Base-by-base conservation (phyloP, 2,113 vertebrate species). In the Arenaria interpres region DNA sequence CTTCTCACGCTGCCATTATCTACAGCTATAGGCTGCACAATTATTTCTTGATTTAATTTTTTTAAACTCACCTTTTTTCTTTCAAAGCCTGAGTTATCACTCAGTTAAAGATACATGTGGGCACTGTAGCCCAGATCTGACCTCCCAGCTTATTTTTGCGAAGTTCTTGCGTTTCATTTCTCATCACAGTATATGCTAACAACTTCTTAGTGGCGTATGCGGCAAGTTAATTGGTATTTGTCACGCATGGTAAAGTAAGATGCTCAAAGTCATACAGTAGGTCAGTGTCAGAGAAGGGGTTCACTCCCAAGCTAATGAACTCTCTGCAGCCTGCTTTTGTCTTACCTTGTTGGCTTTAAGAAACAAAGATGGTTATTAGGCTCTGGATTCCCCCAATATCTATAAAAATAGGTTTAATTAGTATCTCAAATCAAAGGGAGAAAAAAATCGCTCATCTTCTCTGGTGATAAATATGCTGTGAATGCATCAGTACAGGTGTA, bases 41-140 rank as follows among this genome's bases (percentile, higher is more conserved):
- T 93, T 96, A 93, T 96, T 95, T 95, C 95, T 96, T 95, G 25
- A 94, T 95, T 97, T 91, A 51, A 64, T 90, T 96, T 96, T 92
- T 92, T 96, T 88, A 15, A 96, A 88, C 54, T 96, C 54, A 75
- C 76, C 84, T 93, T 89, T 87, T 89, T 95, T 80, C 63, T 88
- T 87, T 88, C 91, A 74, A 93, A 95, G 84, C 79, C 89, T 91
- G 48, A 89, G 59, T 93, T 97, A 94, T 96, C 81, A 69, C 41
- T 88, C 66, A 66, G 94, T 92, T 93, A 92, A 95, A 95, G 95
- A 64, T 94, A 79, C 35, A 87, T 79, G 46, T 72, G 73, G 73
- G 81, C 71, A 76, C 67, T 97, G 46, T 68, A 92, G 77, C 87
- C 84, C 69, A 87, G 51, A 85, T 95, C 84, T 89, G 91, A 94